Evolutionary conservation across 2,888 invertebrate genomes (phyloP), one percentile per base, ranked within the genome.

Genomic region (Drosophila fulvimacula): DNA sequence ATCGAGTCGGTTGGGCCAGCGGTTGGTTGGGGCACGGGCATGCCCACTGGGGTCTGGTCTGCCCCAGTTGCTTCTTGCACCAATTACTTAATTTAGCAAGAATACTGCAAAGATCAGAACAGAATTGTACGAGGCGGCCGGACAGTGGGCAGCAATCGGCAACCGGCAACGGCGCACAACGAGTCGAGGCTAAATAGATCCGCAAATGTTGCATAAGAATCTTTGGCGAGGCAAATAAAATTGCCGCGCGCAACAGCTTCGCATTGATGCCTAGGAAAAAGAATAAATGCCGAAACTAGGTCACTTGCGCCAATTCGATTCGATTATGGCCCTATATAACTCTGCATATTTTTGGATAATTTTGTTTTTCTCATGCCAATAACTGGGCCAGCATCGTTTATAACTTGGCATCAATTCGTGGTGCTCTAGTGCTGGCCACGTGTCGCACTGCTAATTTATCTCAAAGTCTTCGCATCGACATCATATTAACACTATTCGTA

Each of bases 71-170:
- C 51, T 72, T 65, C 77, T 75, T 87, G 82, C 61, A 79, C 61
- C 88, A 83, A 83, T 83, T 83, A 83, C 88, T 87, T 82, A 87
- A 83, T 87, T 87, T 83, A 79, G 82, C 84, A 83, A 86, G 76
- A 86, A 81, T 71, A 78, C 58, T 73, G 77, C 68, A 82, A 46
- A 76, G 68, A 78, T 70, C 73, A 53, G 53, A 74, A 27, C 30
- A 57, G 32, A 76, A 36, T 24, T 17, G 38, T 3, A 13, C n/a
- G 36, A 36, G 30, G 21, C 49, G 34, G 34, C 24, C 52, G 15
- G 49, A 36, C 52, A 38, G 34, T 21, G 34, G 51, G 36, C 51
- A 34, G 34, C n/a, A n/a, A n/a, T n/a, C 41, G 34, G 49, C 46
- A n/a, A 10, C 15, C 10, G 48, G n/a, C 48, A 6, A 24, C 36